These are phyloP conservation scores for Sarcophaga peregrina DNA, from an alignment of 1,140 invertebrate genomes.

Conservation along the genomic window DNA sequence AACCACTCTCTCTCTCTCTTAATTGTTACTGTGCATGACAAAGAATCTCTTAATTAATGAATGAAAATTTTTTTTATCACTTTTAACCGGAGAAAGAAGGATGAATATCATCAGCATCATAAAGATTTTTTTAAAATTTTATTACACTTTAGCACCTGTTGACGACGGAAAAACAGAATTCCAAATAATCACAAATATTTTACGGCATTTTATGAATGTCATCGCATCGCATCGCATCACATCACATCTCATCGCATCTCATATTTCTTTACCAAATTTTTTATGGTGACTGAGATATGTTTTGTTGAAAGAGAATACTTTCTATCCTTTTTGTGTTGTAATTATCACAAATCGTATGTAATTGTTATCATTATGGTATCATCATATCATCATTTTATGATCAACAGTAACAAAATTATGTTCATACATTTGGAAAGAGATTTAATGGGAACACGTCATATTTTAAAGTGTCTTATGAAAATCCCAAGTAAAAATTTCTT, in stretches of 20 bases:
- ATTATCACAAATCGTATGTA: slow-evolving; percentile 32
- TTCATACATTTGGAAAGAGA: neutral
- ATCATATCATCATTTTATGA: neutral
- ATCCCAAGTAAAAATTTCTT: too few species aligned
- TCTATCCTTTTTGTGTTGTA: neutral
- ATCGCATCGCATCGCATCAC: neutral
- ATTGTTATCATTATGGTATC: slow-evolving; percentile 21
- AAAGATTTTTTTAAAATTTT: too few species aligned
- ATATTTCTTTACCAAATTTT: neutral
- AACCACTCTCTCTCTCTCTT: neutral
- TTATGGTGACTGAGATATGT: neutral
- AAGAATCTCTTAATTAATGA: neutral
- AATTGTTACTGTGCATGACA: neutral
- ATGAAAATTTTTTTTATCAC: too few species aligned
- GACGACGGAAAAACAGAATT: neutral
- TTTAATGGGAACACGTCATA: too few species aligned
- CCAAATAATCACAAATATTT: neutral
- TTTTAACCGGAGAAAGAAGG: too few species aligned
- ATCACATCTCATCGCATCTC: too few species aligned
- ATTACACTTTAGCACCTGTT: slow-evolving; percentile 7
- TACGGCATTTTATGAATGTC: slow-evolving; percentile 3
- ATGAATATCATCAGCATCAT: too few species aligned
- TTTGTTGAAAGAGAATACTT: neutral
- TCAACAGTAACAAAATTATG: neutral
- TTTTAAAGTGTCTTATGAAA: too few species aligned